Evolutionary conservation across 2,888 invertebrate genomes (phyloP).

Genomic region (Tetheella fluctuosa): DNA sequence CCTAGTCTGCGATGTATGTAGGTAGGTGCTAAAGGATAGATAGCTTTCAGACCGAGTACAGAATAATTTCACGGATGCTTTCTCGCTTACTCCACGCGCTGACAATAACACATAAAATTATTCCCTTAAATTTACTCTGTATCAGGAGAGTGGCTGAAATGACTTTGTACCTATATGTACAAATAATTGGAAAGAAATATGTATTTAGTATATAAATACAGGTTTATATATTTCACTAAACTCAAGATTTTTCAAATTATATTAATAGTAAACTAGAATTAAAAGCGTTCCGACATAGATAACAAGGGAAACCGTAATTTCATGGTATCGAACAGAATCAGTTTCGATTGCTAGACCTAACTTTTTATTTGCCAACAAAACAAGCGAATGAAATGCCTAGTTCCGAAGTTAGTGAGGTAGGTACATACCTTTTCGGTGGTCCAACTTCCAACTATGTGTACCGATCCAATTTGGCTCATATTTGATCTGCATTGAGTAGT

Average conservation of each 20-base stretch:
- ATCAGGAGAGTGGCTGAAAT: no score
- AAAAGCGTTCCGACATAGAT: no score
- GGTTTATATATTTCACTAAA: no score
- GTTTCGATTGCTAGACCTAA: slow-evolving; percentile 27
- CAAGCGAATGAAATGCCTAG: slow-evolving; percentile 42
- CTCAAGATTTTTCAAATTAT: no score
- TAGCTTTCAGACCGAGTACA: slow-evolving; percentile 33
- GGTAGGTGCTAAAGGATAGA: slow-evolving; percentile 23
- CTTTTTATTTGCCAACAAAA: slow-evolving; percentile 37
- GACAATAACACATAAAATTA: slow-evolving; percentile 35
- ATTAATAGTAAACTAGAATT: no score
- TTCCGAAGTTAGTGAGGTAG: slow-evolving; percentile 28
- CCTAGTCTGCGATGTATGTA: slow-evolving; percentile 26
- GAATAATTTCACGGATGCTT: slow-evolving; percentile 53
- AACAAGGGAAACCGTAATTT: no score
- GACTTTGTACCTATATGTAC: no score
- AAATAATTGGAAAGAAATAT: no score
- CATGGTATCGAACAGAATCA: slow-evolving; percentile 21
- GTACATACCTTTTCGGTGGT: slow-evolving; percentile 35
- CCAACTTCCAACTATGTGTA: slow-evolving; percentile 30
- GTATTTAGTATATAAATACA: no score
- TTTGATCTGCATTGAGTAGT: slow-evolving; percentile 62
- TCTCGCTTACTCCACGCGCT: slow-evolving; percentile 28
- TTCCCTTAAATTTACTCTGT: slow-evolving; percentile 21
- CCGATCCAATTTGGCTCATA: slow-evolving; percentile 58